Evolutionary conservation across 1,140 invertebrate genomes (phyloP).

Genomic region (Zaprionus inermis): DNA sequence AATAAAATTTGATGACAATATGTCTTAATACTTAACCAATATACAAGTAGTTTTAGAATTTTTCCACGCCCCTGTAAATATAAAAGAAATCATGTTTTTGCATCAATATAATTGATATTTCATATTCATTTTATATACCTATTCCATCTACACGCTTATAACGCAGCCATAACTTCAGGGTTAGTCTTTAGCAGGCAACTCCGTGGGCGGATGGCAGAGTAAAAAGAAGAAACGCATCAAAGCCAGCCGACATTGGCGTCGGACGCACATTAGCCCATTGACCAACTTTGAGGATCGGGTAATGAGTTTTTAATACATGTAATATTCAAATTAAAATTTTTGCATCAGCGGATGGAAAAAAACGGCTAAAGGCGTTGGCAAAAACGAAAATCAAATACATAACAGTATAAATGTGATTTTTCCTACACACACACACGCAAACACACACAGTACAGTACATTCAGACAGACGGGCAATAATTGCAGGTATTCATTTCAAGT

Average conservation of each 20-base stretch:
- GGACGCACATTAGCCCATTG: slow-evolving; percentile 72
- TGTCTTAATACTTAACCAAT: no score
- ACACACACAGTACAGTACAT: slow-evolving; percentile 2
- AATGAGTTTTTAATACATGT: slow-evolving; percentile 81
- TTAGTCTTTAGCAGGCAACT: background rate
- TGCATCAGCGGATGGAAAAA: slow-evolving; percentile 44
- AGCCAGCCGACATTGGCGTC: slow-evolving; percentile 45
- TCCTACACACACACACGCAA: slow-evolving; percentile 4
- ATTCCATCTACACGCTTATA: no score
- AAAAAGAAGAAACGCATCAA: slow-evolving; percentile 23
- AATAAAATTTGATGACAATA: no score
- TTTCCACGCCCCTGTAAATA: no score
- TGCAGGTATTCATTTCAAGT: slow-evolving; percentile 79
- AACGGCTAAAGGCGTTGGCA: slow-evolving; percentile 32
- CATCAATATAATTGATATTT: no score
- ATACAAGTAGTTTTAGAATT: no score
- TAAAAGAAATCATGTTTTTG: no score
- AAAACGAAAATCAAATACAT: slow-evolving; percentile 64
- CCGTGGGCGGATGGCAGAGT: slow-evolving; percentile 9
- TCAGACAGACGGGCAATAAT: slow-evolving; percentile 54
- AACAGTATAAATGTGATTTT: slow-evolving; percentile 48
- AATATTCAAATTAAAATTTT: slow-evolving; percentile 77
- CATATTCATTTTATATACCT: no score
- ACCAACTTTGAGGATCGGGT: slow-evolving; percentile 67
- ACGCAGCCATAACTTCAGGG: slow-evolving; percentile 3